These are phyloP conservation scores for Phodopus roborovskii DNA, from an alignment of 2,113 vertebrate species.

Conservation along the genomic window DNA sequence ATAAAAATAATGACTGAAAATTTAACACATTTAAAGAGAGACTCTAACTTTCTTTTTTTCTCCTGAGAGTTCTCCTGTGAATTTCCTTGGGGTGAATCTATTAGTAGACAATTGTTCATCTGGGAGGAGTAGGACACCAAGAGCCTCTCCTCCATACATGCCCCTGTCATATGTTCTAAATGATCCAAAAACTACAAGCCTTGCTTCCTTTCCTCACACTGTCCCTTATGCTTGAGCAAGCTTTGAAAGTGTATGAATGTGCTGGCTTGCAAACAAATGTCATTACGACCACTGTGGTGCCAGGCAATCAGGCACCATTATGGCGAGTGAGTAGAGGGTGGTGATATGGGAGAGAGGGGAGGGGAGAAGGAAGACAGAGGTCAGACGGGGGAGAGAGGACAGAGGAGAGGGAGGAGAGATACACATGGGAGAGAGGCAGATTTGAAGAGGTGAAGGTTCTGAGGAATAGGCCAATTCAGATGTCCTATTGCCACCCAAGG, in stretches of 20 bases:
- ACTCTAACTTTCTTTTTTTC: neutral
- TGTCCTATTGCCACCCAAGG: no score
- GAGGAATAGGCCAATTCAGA: neutral
- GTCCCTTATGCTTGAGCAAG: neutral
- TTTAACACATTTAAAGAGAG: neutral
- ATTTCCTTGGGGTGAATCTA: neutral
- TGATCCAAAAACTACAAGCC: neutral
- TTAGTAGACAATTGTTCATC: neutral
- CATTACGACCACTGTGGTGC: neutral
- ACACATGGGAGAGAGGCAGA: no score
- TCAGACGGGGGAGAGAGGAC: no score
- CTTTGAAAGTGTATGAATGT: neutral
- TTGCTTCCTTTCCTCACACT: constrained; percentile 27
- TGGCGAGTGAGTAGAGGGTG: neutral
- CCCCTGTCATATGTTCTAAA: neutral
- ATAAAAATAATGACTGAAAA: neutral
- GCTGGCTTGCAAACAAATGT: neutral
- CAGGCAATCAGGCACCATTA: neutral
- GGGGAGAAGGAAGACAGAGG: no score
- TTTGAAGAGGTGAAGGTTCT: no score
- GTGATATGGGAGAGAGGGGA: no score
- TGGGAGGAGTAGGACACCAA: neutral
- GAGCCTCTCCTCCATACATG: neutral
- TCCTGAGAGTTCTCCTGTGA: neutral
- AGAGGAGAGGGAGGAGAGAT: no score